Base-by-base conservation (phyloP, 1,140 invertebrate species). In the Carposina sasakii region DNA sequence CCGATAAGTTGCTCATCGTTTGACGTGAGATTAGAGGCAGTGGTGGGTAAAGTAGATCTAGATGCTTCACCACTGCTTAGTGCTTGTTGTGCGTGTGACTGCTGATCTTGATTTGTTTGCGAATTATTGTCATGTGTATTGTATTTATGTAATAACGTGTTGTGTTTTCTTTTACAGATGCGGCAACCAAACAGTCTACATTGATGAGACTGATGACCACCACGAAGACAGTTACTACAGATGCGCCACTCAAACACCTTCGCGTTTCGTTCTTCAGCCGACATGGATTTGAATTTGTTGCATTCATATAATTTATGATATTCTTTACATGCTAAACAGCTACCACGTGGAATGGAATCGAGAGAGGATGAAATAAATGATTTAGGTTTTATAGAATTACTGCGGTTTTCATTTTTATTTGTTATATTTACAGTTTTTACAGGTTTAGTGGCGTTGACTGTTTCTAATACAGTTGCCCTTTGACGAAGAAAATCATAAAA, bases 401-500 rank as follows among this genome's bases (percentile, higher is more conserved):
- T 9, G 6, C 24, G 16, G 15, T 10, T 43, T 43, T 43, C 9
- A 22, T 28, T 10, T 43, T 43, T 30, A 28, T 43, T 3, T n/a
- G n/a, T n/a, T 4, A 33, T 20, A 19, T 30, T 26, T 15, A 12
- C 17, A 5, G 10, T 42, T 42, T 12, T 13, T 3, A 28, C 24
- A 28, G 39, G 13, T 43, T 43, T 43, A 4, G 13, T 24, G 12
- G 41, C 41, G 20, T 30, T 6, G 13, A 43, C 26, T 4, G 28
- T 43, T 43, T 43, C 41, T 30, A 43, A 43, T 3, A 43, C 41
- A 30, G 16, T 31, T 22, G 43, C 43, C 12, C 30, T 33, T 3
- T 33, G 9, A 34, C 43, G 43, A 20, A 46, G 43, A 46, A 46
- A 33, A 12, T 22, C 19, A 36, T 13, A 34, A 21, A 46, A 46